Evolutionary conservation across 1,140 invertebrate species (phyloP).

Genomic region (Leptinotarsa texana): DNA sequence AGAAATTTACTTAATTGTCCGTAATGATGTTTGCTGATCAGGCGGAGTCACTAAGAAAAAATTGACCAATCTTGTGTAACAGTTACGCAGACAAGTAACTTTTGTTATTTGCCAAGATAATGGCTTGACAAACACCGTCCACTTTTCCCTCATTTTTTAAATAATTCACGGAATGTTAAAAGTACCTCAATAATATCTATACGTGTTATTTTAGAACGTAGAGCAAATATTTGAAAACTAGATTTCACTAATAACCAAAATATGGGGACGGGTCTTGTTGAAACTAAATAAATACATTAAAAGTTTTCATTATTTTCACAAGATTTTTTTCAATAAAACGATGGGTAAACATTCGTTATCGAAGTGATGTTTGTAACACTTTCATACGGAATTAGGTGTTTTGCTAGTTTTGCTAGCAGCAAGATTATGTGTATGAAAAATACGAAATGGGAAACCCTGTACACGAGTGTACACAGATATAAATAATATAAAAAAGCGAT

Average conservation of each 20-base stretch:
- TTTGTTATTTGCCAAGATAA: constrained; percentile 39
- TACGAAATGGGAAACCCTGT: too few species aligned
- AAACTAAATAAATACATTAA: constrained; percentile 9
- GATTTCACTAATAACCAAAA: constrained; percentile 2
- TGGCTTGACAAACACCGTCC: constrained; percentile 38
- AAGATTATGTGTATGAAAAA: background rate
- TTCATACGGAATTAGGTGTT: background rate
- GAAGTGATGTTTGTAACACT: background rate
- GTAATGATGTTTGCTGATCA: background rate
- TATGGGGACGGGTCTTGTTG: background rate
- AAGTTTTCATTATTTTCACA: background rate
- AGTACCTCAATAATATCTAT: background rate
- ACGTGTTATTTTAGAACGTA: constrained; percentile 1
- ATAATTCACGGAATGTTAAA: constrained; percentile 6
- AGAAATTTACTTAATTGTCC: background rate
- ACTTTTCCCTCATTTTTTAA: constrained; percentile 36
- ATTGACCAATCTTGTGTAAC: constrained; percentile 33
- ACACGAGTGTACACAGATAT: too few species aligned
- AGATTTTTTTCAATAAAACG: background rate
- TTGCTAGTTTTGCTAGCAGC: background rate
- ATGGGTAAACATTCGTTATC: background rate
- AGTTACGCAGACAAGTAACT: constrained; percentile 43
- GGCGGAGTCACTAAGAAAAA: background rate
- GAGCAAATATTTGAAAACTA: constrained; percentile 4
- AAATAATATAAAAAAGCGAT: too few species aligned